Percentiles rank a stretch among this genome's conserved stretches.
Conservation (phyloP, 2,797 vertebrate species). For the Chaunax sp. region DNA sequence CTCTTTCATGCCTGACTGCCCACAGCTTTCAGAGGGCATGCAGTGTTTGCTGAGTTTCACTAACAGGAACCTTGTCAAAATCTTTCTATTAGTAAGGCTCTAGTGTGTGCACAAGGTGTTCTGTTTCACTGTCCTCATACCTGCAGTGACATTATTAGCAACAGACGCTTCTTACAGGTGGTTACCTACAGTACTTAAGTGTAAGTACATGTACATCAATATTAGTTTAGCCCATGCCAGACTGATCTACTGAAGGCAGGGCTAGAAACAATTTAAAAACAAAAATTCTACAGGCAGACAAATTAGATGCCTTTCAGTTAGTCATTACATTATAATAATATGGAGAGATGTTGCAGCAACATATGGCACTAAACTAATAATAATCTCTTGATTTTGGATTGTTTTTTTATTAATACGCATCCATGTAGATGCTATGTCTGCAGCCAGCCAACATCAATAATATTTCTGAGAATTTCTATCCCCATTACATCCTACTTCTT, state of each 20-base stretch:
- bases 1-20: constrained; percentile 65
- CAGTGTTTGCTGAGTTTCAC: constrained; percentile 35
- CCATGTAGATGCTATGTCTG: background rate
- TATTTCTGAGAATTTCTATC: no score
- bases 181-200: background rate
- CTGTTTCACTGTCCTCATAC: constrained; percentile 19
- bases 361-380: background rate
- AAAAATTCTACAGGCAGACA: background rate
- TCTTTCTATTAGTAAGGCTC: constrained; percentile 17
- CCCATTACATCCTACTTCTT: no score
- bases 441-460: background rate
- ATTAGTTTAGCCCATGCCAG: background rate
- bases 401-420: constrained; percentile 5
- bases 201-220: constrained; percentile 1
- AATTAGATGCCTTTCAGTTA: background rate
- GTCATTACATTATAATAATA: background rate
- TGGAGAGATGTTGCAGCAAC: constrained; percentile 6
- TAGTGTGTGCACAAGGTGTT: background rate
- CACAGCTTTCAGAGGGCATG: constrained; percentile 54
- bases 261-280: background rate
- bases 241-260: background rate
- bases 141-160: constrained; percentile 10
- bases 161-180: constrained; percentile 15
- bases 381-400: background rate
- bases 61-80: constrained; percentile 52